Evolutionary conservation across 2,888 invertebrate species (phyloP).

Genomic region (Hirtodrosophila duncani): DNA sequence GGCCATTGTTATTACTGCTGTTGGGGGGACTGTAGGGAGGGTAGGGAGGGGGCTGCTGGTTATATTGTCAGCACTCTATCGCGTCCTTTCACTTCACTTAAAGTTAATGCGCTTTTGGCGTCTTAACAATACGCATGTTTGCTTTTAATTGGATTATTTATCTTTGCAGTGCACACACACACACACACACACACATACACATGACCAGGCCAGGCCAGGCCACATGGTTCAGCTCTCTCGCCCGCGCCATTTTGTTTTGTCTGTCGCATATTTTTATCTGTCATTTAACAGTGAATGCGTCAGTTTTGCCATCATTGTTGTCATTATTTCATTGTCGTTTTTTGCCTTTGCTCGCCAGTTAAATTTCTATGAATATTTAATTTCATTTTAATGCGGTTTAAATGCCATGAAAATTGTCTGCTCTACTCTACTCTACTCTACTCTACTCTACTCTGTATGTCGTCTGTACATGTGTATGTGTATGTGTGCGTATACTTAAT

Average conservation of each 20-base stretch:
- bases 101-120: slow-evolving; percentile 32
- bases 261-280: slow-evolving; percentile 37
- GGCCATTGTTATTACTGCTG: too few relatives aligned
- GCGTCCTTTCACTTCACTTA: slow-evolving; percentile 9
- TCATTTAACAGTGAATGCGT: slow-evolving; percentile 47
- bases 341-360: slow-evolving; percentile 18
- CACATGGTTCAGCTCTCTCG: not conserved
- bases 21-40: too few relatives aligned
- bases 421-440: not conserved
- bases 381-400: slow-evolving; percentile 51
- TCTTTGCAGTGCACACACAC: slow-evolving; percentile 19
- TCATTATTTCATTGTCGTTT: slow-evolving; percentile 17
- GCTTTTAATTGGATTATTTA: slow-evolving; percentile 47
- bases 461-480: slow-evolving; percentile 1
- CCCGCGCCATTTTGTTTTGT: slow-evolving; percentile 5
- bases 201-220: not conserved
- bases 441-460: not conserved
- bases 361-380: slow-evolving; percentile 51
- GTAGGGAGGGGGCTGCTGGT: too few relatives aligned
- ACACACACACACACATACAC: slow-evolving; percentile 1
- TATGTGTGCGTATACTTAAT: not conserved
- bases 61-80: too few relatives aligned
- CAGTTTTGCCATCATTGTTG: slow-evolving; percentile 38
- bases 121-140: slow-evolving; percentile 34
- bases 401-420: slow-evolving; percentile 35